Evolutionary conservation across 2,888 invertebrate genomes (phyloP).

Genomic region (Masnerella sp.): DNA sequence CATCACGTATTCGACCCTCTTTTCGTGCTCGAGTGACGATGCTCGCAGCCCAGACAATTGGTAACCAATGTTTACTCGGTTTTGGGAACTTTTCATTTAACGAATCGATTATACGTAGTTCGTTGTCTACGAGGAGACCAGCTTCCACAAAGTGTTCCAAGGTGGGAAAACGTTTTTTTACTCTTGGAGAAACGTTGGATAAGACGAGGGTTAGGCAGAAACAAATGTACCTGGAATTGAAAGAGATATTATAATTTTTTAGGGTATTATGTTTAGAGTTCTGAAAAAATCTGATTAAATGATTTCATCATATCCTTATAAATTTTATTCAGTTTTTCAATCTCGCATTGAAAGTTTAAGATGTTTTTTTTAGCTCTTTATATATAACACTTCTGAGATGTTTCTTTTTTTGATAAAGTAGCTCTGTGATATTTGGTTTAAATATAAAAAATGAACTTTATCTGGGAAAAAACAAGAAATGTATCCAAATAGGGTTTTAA

Average conservation of each 20-base stretch:
- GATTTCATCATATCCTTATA: too few relatives aligned
- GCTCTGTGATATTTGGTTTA: too few relatives aligned
- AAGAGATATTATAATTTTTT: too few relatives aligned
- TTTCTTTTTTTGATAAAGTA: too few relatives aligned
- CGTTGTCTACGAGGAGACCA: conserved; percentile 89
- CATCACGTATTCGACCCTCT: conserved; percentile 92
- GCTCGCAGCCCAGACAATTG: conserved; percentile 94
- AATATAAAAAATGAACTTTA: too few relatives aligned
- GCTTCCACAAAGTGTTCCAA: conserved; percentile 88
- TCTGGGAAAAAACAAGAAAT: too few relatives aligned
- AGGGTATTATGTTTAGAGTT: too few relatives aligned
- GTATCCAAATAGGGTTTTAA: too few relatives aligned
- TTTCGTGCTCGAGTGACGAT: conserved; percentile 93
- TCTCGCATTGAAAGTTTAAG: too few relatives aligned
- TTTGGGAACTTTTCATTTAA: conserved; percentile 89
- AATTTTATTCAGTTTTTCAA: too few relatives aligned
- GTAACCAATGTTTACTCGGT: conserved; percentile 93
- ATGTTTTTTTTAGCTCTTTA: too few relatives aligned
- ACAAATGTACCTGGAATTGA: conserved; percentile 81
- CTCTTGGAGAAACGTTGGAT: conserved; percentile 90
- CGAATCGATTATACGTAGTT: conserved; percentile 87
- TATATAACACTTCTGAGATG: too few relatives aligned
- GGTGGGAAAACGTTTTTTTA: conserved; percentile 89
- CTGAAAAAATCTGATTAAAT: not conserved
- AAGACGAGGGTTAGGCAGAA: conserved; percentile 92